Percentiles rank a stretch among this genome's conserved stretches.
These are phyloP conservation scores for Psilopsiagon aurifrons DNA, from an alignment of 2,113 vertebrate species.

Conservation along the genomic window DNA sequence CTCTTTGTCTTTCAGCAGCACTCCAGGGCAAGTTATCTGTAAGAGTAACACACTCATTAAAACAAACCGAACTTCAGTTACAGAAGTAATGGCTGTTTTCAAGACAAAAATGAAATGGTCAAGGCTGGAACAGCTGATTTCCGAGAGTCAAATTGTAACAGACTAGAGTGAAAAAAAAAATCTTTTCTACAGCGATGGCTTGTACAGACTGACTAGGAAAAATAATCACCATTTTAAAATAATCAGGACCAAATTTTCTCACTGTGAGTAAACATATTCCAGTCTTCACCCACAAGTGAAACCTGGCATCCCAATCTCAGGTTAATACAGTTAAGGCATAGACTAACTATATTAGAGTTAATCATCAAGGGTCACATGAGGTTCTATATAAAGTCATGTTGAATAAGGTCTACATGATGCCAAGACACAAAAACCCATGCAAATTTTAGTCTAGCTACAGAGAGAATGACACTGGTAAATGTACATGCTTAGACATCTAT, in stretches of 20 bases:
- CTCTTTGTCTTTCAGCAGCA: conserved; percentile 79
- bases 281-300: neutral
- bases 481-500: neutral
- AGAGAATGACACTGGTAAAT: neutral
- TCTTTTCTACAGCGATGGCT: neutral
- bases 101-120: conserved; percentile 35
- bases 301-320: neutral
- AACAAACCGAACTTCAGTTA: neutral
- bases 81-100: conserved; percentile 1
- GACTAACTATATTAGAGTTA: neutral
- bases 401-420: neutral
- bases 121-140: conserved; percentile 25
- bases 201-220: neutral
- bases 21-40: conserved; percentile 90
- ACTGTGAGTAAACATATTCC: neutral
- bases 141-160: neutral
- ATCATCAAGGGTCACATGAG: neutral
- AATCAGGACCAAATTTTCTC: neutral
- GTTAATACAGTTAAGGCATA: neutral
- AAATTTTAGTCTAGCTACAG: neutral
- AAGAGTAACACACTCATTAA: conserved; percentile 50
- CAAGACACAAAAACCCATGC: neutral
- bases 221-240: neutral
- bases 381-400: neutral
- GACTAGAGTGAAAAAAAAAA: neutral